Conservation (phyloP, 2,888 invertebrate species). For the Pseudococcus longispinus region DNA sequence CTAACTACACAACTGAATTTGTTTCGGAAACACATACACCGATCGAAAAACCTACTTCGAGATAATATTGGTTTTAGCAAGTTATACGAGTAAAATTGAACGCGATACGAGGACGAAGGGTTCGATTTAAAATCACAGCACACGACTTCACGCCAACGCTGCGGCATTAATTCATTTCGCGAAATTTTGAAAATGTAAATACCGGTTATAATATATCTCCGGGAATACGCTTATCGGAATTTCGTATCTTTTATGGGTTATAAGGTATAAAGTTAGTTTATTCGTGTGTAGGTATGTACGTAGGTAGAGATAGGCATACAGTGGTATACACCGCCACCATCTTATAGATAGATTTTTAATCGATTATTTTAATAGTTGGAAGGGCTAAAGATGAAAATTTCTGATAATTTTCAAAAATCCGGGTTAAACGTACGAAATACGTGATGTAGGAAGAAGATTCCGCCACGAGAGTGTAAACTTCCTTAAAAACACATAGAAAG, state of each 20-base stretch:
- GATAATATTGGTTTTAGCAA: not conserved
- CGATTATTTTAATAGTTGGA: not conserved
- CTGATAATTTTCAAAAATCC: not conserved
- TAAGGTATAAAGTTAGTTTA: not conserved
- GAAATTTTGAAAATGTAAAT: not conserved
- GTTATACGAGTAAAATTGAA: not conserved
- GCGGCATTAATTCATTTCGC: not conserved
- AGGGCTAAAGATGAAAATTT: not conserved
- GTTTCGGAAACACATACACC: not conserved
- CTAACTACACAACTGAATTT: not conserved
- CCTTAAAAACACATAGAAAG: too few relatives aligned
- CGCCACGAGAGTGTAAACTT: too few relatives aligned
- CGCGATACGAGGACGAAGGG: not conserved
- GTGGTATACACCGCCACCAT: too few relatives aligned
- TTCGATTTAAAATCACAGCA: not conserved
- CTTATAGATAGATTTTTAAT: not conserved
- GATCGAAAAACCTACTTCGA: not conserved
- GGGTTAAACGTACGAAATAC: not conserved
- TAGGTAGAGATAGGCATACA: not conserved
- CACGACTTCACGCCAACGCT: not conserved
- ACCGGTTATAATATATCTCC: not conserved
- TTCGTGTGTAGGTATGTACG: too few relatives aligned
- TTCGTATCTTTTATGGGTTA: not conserved
- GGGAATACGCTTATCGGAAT: not conserved
- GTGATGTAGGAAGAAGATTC: too few relatives aligned